Evolutionary conservation across 1,140 invertebrate genomes (phyloP).

Genomic region (Episyrphus balteatus): DNA sequence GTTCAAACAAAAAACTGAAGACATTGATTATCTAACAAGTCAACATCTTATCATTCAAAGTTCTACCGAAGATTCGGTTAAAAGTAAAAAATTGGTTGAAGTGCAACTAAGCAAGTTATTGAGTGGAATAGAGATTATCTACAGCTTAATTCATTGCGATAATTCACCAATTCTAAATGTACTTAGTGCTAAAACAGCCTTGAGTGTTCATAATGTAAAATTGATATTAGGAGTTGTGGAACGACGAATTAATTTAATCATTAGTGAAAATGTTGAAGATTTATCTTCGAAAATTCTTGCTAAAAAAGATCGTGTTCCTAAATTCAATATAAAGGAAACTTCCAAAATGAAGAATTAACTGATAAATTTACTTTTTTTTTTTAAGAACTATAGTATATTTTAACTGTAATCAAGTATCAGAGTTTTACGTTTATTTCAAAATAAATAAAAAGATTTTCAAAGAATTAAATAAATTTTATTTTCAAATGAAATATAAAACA

Average conservation of each 20-base stretch:
- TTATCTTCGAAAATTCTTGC: conserved; percentile 32
- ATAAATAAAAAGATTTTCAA: too few species aligned
- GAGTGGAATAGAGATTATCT: conserved; percentile 45
- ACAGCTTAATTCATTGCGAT: conserved; percentile 45
- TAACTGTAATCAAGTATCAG: too few species aligned
- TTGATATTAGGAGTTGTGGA: conserved; percentile 63
- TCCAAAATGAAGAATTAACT: conserved; percentile 25
- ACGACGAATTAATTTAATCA: conserved; percentile 43
- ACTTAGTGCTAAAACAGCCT: conserved; percentile 49
- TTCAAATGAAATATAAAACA: too few species aligned
- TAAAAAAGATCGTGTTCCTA: conserved; percentile 30
- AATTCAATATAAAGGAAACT: conserved; percentile 34
- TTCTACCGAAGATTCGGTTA: conserved; percentile 16
- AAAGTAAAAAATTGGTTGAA: conserved; percentile 27
- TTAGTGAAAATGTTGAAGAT: conserved; percentile 42
- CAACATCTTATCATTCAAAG: conserved; percentile 17
- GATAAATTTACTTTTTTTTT: not conserved
- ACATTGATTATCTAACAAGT: conserved; percentile 24
- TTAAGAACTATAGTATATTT: not conserved
- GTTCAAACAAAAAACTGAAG: conserved; percentile 36
- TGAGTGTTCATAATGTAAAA: conserved; percentile 58
- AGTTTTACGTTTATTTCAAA: too few species aligned
- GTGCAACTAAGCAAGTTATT: conserved; percentile 41
- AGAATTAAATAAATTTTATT: too few species aligned
- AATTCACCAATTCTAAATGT: conserved; percentile 57